Base-by-base conservation (phyloP, 2,113 vertebrate genomes). In the Mungos mungo region DNA sequence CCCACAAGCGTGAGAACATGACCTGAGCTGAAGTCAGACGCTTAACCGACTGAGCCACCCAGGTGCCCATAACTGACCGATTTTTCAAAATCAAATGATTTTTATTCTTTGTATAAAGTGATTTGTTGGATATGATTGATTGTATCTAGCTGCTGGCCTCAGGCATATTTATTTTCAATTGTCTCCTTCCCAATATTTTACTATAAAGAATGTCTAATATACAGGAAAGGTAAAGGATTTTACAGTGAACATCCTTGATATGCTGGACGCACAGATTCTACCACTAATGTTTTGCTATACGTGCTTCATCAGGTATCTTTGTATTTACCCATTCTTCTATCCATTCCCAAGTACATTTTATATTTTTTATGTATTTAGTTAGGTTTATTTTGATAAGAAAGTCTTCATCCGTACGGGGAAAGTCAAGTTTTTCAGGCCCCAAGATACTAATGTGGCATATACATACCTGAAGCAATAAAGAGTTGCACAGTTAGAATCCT, bases 101-200 rank as follows among this genome's bases (percentile, higher is more conserved):
- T 82, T 72, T 95, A 79, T 63, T 60, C 72, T 88, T 93, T 84
- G 45, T 47, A 82, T 97, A 29, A 95, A 92, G 27, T 87, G 57
- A 60, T 74, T 50, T 80, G 15, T 88, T 97, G 68, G 77, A 35
- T 88, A 90, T 95, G 80, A 92, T 65, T 68, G 41, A 93, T 66
- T 83, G 13, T 57, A 76, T 71, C 60, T 72, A 63, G 88, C 41
- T 86, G 31, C 80, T 90, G 29, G 35, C 82, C 68, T 93, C 21
- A 23, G 35, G 79, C 35, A 95, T 86, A 57, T 71, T 77, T 95
- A 82, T 45, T 35, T 97, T 96, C 69, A 41, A 25, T 13, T n/a
- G 4, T 66, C 35, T 54, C 68, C 8, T 14, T 21, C 65, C 52
- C 8, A 86, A 35, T 33, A 65, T 88, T 82, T 96, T 92, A 57